These are phyloP conservation scores for Stenodema calcarata DNA, from an alignment of 2,888 invertebrate species.

Conservation along the genomic window DNA sequence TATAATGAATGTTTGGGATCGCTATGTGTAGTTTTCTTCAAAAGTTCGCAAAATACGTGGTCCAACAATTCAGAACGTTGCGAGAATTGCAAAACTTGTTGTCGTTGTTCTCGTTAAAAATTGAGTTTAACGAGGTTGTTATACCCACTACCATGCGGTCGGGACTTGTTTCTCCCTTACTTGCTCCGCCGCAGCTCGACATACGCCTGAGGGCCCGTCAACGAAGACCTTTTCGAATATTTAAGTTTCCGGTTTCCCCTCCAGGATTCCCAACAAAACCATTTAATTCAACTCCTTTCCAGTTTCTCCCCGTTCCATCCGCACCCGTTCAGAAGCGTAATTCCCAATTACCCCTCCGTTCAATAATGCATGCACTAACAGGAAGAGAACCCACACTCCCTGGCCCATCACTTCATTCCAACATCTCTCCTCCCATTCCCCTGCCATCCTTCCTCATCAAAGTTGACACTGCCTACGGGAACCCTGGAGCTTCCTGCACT, in stretches of 20 bases:
- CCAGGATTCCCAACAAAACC: background rate
- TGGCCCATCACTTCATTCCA: background rate
- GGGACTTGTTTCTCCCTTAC: background rate
- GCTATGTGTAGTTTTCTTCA: too few relatives aligned
- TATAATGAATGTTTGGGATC: too few relatives aligned
- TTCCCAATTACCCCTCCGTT: conserved; percentile 43
- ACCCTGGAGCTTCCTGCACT: conserved; percentile 25
- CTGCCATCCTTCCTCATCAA: background rate
- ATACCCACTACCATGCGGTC: background rate
- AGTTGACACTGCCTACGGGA: background rate
- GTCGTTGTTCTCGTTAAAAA: too few relatives aligned
- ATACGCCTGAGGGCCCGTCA: background rate
- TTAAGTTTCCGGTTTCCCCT: conserved; percentile 5
- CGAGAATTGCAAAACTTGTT: too few relatives aligned
- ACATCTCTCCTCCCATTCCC: background rate
- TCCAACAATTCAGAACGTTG: too few relatives aligned
- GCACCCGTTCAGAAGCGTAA: background rate
- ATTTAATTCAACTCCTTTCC: conserved; percentile 26
- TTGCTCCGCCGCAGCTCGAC: background rate
- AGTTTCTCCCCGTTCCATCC: background rate
- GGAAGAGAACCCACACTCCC: background rate
- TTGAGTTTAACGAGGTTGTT: too few relatives aligned
- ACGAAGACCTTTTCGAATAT: conserved; percentile 12
- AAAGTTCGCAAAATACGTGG: too few relatives aligned
- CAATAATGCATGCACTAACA: conserved; percentile 44